Base-by-base conservation (phyloP, 2,113 vertebrate species). In the Heterotilapia buettikoferi region DNA sequence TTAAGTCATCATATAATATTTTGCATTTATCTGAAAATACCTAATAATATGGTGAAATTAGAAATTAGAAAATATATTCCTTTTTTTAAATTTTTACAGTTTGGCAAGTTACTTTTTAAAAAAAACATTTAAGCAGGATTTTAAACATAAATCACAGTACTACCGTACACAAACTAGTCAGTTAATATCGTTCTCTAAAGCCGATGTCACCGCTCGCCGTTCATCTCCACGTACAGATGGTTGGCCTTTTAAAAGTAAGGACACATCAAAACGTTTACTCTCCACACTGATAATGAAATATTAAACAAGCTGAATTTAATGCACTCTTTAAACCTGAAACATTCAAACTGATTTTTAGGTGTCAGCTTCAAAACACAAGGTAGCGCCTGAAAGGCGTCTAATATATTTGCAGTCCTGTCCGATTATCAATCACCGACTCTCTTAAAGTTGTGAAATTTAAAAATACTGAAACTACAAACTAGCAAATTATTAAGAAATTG, bases 61-160 rank as follows among this genome's bases (percentile, higher is more conserved):
- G 90, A 93, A 93, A 93, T 94, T 94, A 91, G 89, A 94, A 96
- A 93, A 95, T 95, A 95, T 90, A 95, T 93, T 93, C 61, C 79
- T 92, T 93, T 92, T 86, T 86, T 89, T n/a, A 3, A 50, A 88
- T 88, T 89, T 87, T 61, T 91, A 94, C 88, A 93, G 86, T 92
- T 92, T 45, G 21, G 57, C 66, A 93, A 90, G 87, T 95, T 87
- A 52, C 61, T 88, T 88, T 87, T 53, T 86, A 4, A 26, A 26
- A 63, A 16, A 6, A 29, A 6, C 5, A 1, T 56, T 45, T 73
- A 95, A 94, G 94, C 93, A 68, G 82, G 84, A 91, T 88, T 73
- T 83, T 85, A 95, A 93, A 90, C 93, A 86, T 86, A 88, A 57
- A 94, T 93, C 91, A 95, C 93, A 94, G 83, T 56, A 87, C 84